Evolutionary conservation across 2,888 invertebrate genomes (phyloP).

Genomic region (Nebria salina): DNA sequence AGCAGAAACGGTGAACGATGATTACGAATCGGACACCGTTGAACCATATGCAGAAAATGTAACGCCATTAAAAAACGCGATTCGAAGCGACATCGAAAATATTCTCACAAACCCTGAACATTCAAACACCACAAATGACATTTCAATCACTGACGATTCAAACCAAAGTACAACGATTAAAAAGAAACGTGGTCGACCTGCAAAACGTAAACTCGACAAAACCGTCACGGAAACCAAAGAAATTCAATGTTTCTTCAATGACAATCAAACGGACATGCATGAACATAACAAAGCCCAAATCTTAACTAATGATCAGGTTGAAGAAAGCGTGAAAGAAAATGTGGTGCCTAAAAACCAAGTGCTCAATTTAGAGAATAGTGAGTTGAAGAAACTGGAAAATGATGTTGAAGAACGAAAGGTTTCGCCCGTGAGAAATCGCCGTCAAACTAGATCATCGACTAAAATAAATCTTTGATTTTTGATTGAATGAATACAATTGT

Average conservation of each 20-base stretch:
- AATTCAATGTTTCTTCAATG: neutral
- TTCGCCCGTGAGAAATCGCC: conserved; percentile 14
- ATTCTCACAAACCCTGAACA: neutral
- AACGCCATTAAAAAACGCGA: neutral
- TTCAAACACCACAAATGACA: neutral
- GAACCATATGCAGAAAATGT: conserved; percentile 17
- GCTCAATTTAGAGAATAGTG: neutral
- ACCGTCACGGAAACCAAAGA: neutral
- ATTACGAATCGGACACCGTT: conserved; percentile 25
- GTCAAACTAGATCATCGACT: conserved; percentile 30
- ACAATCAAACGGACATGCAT: neutral
- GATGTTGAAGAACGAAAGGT: neutral
- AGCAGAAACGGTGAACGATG: conserved; percentile 29
- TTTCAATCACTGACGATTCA: neutral
- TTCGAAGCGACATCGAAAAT: neutral
- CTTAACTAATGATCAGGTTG: neutral
- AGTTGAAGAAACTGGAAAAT: neutral
- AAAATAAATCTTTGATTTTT: neutral
- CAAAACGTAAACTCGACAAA: conserved; percentile 24
- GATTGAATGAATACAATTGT: neutral
- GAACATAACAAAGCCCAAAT: neutral
- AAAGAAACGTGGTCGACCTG: conserved; percentile 30
- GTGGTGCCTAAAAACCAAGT: neutral
- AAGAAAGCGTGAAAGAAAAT: neutral
- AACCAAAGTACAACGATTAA: conserved; percentile 2